Percentiles rank a stretch among this genome's conserved stretches.
These are phyloP conservation scores for Proisotoma minuta DNA, from an alignment of 2,888 invertebrate genomes.

Conservation along the genomic window DNA sequence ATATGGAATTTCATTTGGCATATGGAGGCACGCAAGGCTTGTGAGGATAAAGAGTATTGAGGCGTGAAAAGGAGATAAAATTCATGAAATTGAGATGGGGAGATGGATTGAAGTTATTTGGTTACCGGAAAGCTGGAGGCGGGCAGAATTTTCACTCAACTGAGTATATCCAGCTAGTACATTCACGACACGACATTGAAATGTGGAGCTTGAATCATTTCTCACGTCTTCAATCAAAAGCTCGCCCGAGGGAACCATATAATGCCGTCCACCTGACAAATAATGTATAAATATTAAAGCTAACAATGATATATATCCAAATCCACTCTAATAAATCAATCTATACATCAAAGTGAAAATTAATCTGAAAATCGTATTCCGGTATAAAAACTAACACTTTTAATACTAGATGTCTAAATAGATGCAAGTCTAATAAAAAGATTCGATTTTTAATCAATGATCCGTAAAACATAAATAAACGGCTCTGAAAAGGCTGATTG, in stretches of 20 bases:
- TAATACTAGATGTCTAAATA: too few relatives aligned
- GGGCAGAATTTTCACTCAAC: slow-evolving; percentile 50
- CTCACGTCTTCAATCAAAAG: slow-evolving; percentile 51
- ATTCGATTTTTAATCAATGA: too few relatives aligned
- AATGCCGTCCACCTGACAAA: slow-evolving; percentile 45
- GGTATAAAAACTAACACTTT: too few relatives aligned
- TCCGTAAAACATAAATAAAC: too few relatives aligned
- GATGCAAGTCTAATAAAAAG: too few relatives aligned
- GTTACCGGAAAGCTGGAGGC: slow-evolving; percentile 48
- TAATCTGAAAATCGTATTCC: too few relatives aligned
- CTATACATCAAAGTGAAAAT: background rate
- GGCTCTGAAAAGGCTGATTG: too few relatives aligned
- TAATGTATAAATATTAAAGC: slow-evolving; percentile 12
- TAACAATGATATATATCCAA: background rate
- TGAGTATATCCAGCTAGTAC: slow-evolving; percentile 51
- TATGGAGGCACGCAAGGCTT: background rate
- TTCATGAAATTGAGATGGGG: background rate
- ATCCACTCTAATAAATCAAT: background rate
- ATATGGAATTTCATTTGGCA: too few relatives aligned
- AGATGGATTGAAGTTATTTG: background rate
- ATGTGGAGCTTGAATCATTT: slow-evolving; percentile 50
- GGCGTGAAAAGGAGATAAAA: slow-evolving; percentile 17
- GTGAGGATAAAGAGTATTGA: slow-evolving; percentile 1
- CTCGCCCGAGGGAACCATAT: slow-evolving; percentile 50
- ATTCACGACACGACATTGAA: slow-evolving; percentile 51